Evolutionary conservation across 1,140 invertebrate species (phyloP), one percentile per base, ranked within the genome.

Genomic region (Psilanteris sp.): DNA sequence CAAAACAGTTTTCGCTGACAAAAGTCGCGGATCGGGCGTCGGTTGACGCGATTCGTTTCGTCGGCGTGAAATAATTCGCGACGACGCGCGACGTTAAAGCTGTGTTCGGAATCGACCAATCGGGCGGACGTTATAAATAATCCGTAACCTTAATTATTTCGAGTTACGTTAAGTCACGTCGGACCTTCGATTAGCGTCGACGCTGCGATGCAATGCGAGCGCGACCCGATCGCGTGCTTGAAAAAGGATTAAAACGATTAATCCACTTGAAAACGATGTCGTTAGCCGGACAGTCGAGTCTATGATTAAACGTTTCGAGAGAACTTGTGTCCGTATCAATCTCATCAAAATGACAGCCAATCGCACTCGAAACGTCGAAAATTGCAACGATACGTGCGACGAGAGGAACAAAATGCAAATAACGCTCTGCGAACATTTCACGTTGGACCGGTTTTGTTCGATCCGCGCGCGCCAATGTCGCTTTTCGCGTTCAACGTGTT

Each of bases 171-270:
- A 26, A 26, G 37, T 54, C 41, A 44, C 34, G 57, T 55, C 26
- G 39, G 14, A 36, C 41, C 43, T 48, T 57, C 68, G 59, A 72
- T 72, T 41, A 72, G 20, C 50, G 48, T 44, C 46, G 46, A 18
- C 46, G 16, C 1, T 29, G 22, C 15, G 37, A 55, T 55, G 48
- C 50, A 46, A 46, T 37, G 41, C 39, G 32, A 62, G 11, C 34
- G 55, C 46, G 39, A 61, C n/a, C 29, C 22, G 29, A 39, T 57
- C 66, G 26, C 43, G 20, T 61, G 50, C 27, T 57, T 57, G 32
- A 57, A 72, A 72, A 72, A 64, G 68, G 50, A 64, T 72, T 72
- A 72, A 72, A 72, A 64, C 43, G 41, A 50, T 50, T 72, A 41
- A 72, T 64, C 68, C 50, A 57, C 59, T 72, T 64, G 50, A 72